phyloP scores from a whole-genome alignment of 1,140 invertebrate species.

The Heterodera schachtii region DNA sequence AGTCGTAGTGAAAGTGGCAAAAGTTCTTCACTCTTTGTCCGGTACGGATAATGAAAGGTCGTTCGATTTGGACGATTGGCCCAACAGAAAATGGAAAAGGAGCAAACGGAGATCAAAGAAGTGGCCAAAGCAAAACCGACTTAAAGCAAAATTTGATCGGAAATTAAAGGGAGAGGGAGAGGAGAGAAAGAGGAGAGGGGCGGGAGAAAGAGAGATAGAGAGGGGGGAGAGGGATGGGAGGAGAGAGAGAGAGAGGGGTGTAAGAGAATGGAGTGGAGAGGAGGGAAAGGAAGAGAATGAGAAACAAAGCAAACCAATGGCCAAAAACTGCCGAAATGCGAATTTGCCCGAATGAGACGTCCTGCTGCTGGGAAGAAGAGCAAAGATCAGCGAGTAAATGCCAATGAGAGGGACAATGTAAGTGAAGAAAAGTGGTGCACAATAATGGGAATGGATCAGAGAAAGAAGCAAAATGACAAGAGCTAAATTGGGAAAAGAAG shows the following conservation, averaged over 20 bases:
- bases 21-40: not conserved
- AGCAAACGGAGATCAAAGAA: slow-evolving; percentile 11
- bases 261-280: too few species aligned
- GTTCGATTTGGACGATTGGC: not conserved
- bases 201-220: too few species aligned
- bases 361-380: slow-evolving; percentile 7
- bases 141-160: not conserved
- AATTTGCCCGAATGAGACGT: not conserved
- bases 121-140: slow-evolving; percentile 13
- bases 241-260: too few species aligned
- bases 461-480: slow-evolving; percentile 6
- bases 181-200: too few species aligned
- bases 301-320: not conserved
- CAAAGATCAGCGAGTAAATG: slow-evolving; percentile 26
- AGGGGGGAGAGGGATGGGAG: too few species aligned
- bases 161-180: too few species aligned
- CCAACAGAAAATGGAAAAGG: slow-evolving; percentile 17
- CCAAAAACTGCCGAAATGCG: slow-evolving; percentile 23
- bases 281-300: not conserved
- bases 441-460: slow-evolving; percentile 16
- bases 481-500: not conserved
- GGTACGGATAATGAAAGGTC: not conserved
- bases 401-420: slow-evolving; percentile 14
- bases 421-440: slow-evolving; percentile 12
- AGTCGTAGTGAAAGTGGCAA: not conserved